Percentiles rank a stretch among this genome's conserved stretches.
These are phyloP conservation scores for Microctonus aethiopoides DNA, from an alignment of 2,888 invertebrate genomes.

Conservation along the genomic window DNA sequence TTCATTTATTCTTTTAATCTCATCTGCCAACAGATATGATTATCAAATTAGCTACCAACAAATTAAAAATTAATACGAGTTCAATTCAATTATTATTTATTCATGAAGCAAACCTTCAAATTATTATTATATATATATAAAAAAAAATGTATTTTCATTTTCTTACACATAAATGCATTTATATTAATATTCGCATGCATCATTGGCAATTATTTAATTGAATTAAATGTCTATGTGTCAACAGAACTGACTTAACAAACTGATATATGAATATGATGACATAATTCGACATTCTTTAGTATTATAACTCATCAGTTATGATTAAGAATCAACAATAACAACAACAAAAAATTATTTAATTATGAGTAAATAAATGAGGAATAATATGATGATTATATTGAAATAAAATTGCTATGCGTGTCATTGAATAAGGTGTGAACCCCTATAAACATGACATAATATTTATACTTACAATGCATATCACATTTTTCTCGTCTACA, in stretches of 20 bases:
- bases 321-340: background rate
- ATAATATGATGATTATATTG: background rate
- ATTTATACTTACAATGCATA: background rate
- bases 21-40: background rate
- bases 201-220: background rate
- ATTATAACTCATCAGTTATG: background rate
- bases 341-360: background rate
- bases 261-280: slow-evolving; percentile 14
- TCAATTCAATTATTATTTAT: too few relatives aligned
- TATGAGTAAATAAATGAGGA: background rate
- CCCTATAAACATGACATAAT: slow-evolving; percentile 2
- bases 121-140: background rate
- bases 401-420: slow-evolving; percentile 1
- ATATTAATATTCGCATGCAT: background rate
- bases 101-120: too few relatives aligned
- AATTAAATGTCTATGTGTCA: background rate
- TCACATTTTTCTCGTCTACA: background rate
- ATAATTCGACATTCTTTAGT: slow-evolving; percentile 8
- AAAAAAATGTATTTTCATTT: background rate
- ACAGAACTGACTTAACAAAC: background rate
- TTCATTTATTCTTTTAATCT: background rate
- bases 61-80: too few relatives aligned
- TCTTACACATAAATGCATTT: background rate
- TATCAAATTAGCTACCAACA: background rate
- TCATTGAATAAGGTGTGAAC: background rate